Conservation (phyloP, 1,140 invertebrate genomes). For the Pseudachorutes palmiensis region DNA sequence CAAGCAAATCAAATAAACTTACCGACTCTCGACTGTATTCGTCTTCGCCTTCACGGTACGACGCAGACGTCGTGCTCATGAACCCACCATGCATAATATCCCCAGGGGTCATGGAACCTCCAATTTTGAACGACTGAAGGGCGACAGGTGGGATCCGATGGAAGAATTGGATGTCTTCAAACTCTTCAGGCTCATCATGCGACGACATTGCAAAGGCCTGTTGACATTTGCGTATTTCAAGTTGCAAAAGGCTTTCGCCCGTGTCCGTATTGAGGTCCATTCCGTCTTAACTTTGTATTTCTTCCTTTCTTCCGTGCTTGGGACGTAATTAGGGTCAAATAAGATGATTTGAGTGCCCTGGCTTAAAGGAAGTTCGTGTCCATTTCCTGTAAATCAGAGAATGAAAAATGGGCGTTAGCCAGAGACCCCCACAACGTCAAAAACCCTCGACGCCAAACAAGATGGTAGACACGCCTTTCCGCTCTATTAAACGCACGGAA, state of each 20-base stretch:
- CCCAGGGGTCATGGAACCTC: not conserved
- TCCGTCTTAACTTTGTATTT: no score
- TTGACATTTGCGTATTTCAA: constrained; percentile 9
- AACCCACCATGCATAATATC: not conserved
- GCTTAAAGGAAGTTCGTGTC: not conserved
- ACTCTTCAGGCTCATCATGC: constrained; percentile 21
- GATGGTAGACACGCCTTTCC: not conserved
- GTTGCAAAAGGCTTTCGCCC: not conserved
- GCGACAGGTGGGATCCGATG: constrained; percentile 8
- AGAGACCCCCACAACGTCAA: not conserved
- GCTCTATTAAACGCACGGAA: not conserved
- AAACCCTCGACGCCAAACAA: not conserved
- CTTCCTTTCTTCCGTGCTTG: no score
- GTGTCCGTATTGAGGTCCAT: not conserved
- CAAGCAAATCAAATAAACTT: no score
- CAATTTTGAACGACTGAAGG: not conserved
- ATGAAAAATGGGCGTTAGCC: not conserved
- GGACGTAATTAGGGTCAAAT: no score
- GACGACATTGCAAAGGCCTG: constrained; percentile 1
- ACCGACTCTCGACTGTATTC: not conserved
- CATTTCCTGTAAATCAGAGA: constrained; percentile 1
- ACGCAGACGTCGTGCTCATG: not conserved
- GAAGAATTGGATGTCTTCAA: constrained; percentile 30
- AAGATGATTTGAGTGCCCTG: not conserved
- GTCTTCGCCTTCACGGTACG: not conserved